Conservation (phyloP, 2,888 invertebrate genomes). For the Euproctis similis region DNA sequence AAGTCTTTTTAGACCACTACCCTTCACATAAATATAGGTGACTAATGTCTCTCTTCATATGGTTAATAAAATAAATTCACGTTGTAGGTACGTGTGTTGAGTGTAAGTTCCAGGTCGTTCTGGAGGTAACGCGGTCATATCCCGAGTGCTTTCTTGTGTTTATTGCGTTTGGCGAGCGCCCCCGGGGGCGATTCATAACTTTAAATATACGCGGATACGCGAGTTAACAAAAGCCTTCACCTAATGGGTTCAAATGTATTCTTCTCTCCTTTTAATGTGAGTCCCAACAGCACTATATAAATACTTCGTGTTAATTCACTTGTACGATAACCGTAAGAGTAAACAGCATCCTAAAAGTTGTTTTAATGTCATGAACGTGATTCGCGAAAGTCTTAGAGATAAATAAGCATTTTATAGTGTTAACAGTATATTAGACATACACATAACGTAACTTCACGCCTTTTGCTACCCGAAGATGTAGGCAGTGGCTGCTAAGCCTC, state of each 20-base stretch:
- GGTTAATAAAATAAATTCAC: background rate
- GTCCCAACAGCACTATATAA: no score
- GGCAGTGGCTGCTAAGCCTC: no score
- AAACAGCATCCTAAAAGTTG: no score
- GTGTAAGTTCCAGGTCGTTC: slow-evolving; percentile 7
- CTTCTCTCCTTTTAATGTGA: slow-evolving; percentile 2
- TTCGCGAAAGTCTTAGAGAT: no score
- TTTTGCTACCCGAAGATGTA: no score
- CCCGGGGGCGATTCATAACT: slow-evolving; percentile 17
- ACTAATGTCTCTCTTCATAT: background rate
- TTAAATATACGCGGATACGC: slow-evolving; percentile 15
- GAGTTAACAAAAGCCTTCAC: slow-evolving; percentile 10
- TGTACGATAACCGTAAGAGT: no score
- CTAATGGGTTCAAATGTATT: background rate
- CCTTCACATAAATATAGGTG: background rate
- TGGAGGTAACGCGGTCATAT: slow-evolving; percentile 13
- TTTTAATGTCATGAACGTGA: no score
- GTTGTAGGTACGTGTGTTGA: background rate
- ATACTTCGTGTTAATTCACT: no score
- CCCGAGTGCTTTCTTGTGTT: slow-evolving; percentile 34
- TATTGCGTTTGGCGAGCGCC: slow-evolving; percentile 11
- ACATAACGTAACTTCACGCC: no score
- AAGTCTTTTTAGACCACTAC: no score
- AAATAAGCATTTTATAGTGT: no score
- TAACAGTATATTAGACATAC: no score